Evolutionary conservation across 2,113 vertebrate genomes (phyloP).

Genomic region (Scophthalmus maximus): DNA sequence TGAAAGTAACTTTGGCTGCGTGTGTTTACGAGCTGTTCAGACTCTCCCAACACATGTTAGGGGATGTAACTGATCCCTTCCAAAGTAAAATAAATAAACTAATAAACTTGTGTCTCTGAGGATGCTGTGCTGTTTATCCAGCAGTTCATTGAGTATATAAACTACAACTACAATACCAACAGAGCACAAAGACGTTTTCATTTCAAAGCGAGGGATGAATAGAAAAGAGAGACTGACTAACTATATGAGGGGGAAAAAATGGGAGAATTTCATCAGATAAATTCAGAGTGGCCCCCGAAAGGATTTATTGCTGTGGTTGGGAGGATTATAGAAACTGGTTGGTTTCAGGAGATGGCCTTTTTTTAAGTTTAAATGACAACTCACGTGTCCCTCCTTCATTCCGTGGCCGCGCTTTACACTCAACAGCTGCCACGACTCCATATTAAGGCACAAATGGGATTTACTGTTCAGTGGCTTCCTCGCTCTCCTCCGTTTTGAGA

Average conservation of each 20-base stretch:
- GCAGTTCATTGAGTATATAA: neutral
- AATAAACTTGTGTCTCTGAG: neutral
- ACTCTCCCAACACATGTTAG: too few relatives aligned
- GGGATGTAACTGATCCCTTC: too few relatives aligned
- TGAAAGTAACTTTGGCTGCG: too few relatives aligned
- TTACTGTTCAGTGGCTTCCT: slow-evolving; percentile 24
- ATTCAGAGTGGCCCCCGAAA: slow-evolving; percentile 9
- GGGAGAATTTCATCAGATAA: slow-evolving; percentile 22
- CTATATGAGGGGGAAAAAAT: neutral
- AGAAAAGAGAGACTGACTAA: neutral
- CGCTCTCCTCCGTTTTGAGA: neutral
- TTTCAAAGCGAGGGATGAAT: slow-evolving; percentile 2
- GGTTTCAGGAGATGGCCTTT: slow-evolving; percentile 42
- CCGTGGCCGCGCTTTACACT: slow-evolving; percentile 10
- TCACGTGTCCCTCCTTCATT: slow-evolving; percentile 18
- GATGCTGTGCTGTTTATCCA: neutral
- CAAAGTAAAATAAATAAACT: too few relatives aligned
- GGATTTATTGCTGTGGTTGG: slow-evolving; percentile 46
- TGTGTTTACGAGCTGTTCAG: too few relatives aligned
- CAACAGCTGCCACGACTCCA: slow-evolving; percentile 33
- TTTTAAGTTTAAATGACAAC: slow-evolving; percentile 51
- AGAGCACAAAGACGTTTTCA: neutral
- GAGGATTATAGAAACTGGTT: slow-evolving; percentile 45
- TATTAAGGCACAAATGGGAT: slow-evolving; percentile 49
- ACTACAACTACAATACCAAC: neutral